Evolutionary conservation across 2,113 vertebrate genomes (phyloP), one percentile per base, ranked within the genome.

Genomic region (Sus scrofa): DNA sequence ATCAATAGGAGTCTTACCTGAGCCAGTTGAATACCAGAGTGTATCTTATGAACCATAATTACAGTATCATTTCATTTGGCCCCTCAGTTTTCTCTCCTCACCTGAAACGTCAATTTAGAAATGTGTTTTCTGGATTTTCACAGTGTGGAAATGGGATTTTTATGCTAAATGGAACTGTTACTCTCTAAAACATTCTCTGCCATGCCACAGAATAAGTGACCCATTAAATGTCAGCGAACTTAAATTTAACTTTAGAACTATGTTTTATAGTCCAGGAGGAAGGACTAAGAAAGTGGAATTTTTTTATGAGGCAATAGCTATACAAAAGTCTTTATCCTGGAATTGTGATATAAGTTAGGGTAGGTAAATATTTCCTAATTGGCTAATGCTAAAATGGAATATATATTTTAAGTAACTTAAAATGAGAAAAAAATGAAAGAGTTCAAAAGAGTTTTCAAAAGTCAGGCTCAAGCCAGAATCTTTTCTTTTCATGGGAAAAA

Each of bases 141-240:
- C n/a, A 84, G 18, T 77, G 54, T 75, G 24, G 62, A 90, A 91
- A 75, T 92, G 34, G 32, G 50, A 74, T 26, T 86, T 96, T 93
- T 94, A 86, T 26, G 58, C 44, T 94, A 77, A 94, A 73, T 14
- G 34, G 93, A 73, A 96, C 65, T 86, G 86, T 92, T 93, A 86
- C 26, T 67, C 26, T 85, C 54, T 94, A 70, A 96, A 44, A 86
- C 70, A 68, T 92, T 73, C 44, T 86, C 0, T 86, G 58, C 54
- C 65, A 18, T 92, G 30, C 37, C n/a, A 63, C 34, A 62, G 30
- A 94, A 44, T 54, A 87, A 13, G n/a, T 91, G 68, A 71, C 65
- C 67, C 39, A n/a, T n/a, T 93, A 84, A 84, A 78, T 65, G 22
- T 85, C 71, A 92, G 65, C 78, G 89, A 37, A 67, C 74, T 86